Evolutionary conservation across 2,797 vertebrate genomes (phyloP).

Genomic region (Melanotaenia nigrans): DNA sequence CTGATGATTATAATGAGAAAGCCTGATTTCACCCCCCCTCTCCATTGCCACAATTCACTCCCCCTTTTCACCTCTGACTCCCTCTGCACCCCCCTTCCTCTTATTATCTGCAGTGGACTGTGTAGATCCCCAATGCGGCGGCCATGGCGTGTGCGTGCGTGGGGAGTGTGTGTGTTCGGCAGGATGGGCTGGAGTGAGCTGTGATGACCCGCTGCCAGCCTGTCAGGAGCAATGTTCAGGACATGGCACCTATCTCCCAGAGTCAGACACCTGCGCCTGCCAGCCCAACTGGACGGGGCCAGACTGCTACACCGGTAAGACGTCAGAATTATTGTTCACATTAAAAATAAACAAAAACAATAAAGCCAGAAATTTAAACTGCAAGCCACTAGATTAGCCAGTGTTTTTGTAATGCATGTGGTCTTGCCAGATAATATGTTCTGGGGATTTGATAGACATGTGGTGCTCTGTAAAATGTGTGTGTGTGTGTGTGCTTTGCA

Average conservation of each 20-base stretch:
- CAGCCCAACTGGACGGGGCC: constrained; percentile 94
- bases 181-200: constrained; percentile 92
- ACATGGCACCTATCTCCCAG: constrained; percentile 91
- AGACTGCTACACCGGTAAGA: constrained; percentile 93
- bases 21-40: neutral
- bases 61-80: constrained; percentile 57
- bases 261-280: constrained; percentile 90
- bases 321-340: constrained; percentile 42
- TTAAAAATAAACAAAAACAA: neutral
- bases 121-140: constrained; percentile 90
- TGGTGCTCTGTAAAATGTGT: constrained; percentile 49
- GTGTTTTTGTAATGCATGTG: constrained; percentile 49
- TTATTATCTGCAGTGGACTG: constrained; percentile 86
- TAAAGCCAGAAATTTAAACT: constrained; percentile 18
- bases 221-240: constrained; percentile 96
- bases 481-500: constrained; percentile 26
- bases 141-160: constrained; percentile 92
- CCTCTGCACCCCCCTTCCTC: constrained; percentile 22
- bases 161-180: constrained; percentile 92
- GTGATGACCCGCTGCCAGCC: constrained; percentile 88
- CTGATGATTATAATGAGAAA: constrained; percentile 81
- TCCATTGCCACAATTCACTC: constrained; percentile 8
- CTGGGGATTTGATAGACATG: constrained; percentile 62
- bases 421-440: constrained; percentile 63
- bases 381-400: constrained; percentile 40